Conservation (phyloP, 2,888 invertebrate species). For the Aproaerema taeniolella region DNA sequence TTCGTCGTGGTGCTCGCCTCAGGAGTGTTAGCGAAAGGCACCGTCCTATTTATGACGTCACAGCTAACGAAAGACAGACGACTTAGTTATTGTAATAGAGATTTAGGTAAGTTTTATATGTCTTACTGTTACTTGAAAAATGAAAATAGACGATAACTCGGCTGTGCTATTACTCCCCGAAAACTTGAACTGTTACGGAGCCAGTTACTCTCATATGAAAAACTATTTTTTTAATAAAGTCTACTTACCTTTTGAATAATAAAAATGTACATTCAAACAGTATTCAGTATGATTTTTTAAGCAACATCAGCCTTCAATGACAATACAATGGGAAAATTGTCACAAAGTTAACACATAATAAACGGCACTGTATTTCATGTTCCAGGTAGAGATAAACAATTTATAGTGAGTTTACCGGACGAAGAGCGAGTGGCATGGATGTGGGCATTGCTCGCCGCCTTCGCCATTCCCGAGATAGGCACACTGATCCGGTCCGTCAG, state of each 20-base stretch:
- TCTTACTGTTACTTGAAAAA: no score
- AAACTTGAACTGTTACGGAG: no score
- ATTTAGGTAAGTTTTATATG: slow-evolving; percentile 86
- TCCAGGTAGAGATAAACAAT: slow-evolving; percentile 91
- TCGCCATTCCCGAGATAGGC: slow-evolving; percentile 92
- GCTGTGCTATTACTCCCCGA: no score
- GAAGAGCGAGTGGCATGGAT: slow-evolving; percentile 94
- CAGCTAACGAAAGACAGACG: slow-evolving; percentile 87
- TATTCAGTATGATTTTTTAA: no score
- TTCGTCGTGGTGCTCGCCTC: slow-evolving; percentile 90
- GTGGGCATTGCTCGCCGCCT: slow-evolving; percentile 93
- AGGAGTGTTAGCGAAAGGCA: slow-evolving; percentile 92
- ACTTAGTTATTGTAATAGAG: slow-evolving; percentile 89
- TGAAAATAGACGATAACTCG: not conserved
- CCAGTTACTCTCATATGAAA: not conserved
- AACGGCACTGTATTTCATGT: no score
- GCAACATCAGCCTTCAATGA: no score
- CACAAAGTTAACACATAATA: no score
- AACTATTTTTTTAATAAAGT: no score
- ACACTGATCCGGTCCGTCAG: slow-evolving; percentile 89
- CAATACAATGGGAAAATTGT: no score
- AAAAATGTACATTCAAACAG: no score
- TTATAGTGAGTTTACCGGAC: slow-evolving; percentile 87
- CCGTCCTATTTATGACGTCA: slow-evolving; percentile 94
- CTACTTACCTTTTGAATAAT: no score